A percentile compares a stretch with the other conserved stretches of the same genome.
Conservation (phyloP, 2,113 vertebrate genomes). For the Taxidea taxus region DNA sequence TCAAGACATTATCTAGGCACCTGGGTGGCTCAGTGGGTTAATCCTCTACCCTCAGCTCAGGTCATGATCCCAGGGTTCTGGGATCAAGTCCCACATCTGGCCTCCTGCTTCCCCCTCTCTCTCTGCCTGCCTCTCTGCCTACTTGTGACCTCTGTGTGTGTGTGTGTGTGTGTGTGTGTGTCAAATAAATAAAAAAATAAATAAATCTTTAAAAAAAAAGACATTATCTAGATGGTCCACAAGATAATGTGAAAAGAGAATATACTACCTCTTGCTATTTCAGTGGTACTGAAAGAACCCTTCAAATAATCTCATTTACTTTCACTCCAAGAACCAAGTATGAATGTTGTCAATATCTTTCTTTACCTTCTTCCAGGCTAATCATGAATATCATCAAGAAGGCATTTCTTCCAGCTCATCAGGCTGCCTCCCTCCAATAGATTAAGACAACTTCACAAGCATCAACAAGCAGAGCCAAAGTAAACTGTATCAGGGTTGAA, state of each 20-base stretch:
- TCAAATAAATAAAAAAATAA: no score
- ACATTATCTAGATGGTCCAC: conserved; percentile 34
- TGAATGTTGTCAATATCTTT: conserved; percentile 29
- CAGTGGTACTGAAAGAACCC: neutral
- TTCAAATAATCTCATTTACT: conserved; percentile 49
- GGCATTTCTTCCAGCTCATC: conserved; percentile 57
- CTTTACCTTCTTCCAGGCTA: conserved; percentile 18
- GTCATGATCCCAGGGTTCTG: no score
- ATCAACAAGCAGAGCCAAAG: neutral
- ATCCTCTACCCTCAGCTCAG: no score
- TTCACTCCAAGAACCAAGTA: conserved; percentile 12
- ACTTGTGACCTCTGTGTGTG: no score
- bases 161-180: no score
- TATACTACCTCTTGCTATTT: neutral
- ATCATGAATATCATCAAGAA: conserved; percentile 47
- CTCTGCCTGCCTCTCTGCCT: no score
- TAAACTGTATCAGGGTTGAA: conserved; percentile 12
- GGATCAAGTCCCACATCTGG: no score
- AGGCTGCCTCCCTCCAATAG: neutral
- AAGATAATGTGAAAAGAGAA: conserved; percentile 28
- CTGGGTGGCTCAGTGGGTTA: no score
- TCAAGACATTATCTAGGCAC: conserved; percentile 57
- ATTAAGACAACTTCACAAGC: conserved; percentile 32
- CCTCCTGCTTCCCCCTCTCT: no score
- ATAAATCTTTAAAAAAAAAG: no score